Evolutionary conservation across 2,888 invertebrate species (phyloP).

Genomic region (Plebejus argus): DNA sequence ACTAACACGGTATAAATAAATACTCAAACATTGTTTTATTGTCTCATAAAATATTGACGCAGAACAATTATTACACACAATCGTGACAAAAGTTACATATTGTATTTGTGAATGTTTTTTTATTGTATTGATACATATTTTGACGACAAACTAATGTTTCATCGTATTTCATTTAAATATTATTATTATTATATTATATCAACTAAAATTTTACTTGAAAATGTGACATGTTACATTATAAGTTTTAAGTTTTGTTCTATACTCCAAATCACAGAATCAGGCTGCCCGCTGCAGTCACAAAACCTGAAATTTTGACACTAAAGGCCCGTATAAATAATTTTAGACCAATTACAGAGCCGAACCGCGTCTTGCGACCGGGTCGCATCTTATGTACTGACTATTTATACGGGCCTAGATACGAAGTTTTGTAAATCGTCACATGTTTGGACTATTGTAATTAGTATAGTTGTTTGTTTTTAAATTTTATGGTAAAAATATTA

Average conservation of each 20-base stretch:
- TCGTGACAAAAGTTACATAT: not conserved
- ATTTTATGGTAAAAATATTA: no score
- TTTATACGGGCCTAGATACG: no score
- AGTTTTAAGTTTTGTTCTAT: not conserved
- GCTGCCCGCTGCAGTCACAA: not conserved
- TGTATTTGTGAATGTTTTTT: not conserved
- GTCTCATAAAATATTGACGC: conserved; percentile 12
- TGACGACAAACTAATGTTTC: not conserved
- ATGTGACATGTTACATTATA: not conserved
- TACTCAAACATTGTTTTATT: conserved; percentile 19
- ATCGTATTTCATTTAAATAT: not conserved
- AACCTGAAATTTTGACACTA: no score
- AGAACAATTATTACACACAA: not conserved
- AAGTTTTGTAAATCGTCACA: no score
- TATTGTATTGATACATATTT: not conserved
- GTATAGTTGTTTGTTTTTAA: no score
- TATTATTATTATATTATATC: no score
- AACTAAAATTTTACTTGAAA: not conserved
- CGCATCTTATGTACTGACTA: no score
- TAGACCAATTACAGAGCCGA: no score
- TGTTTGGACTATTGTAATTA: no score
- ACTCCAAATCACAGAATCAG: not conserved
- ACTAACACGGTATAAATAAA: conserved; percentile 7
- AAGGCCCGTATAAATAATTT: no score
- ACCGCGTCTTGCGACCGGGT: no score